Conservation (phyloP, 2,888 invertebrate genomes). For the Apodemia hepburni region DNA sequence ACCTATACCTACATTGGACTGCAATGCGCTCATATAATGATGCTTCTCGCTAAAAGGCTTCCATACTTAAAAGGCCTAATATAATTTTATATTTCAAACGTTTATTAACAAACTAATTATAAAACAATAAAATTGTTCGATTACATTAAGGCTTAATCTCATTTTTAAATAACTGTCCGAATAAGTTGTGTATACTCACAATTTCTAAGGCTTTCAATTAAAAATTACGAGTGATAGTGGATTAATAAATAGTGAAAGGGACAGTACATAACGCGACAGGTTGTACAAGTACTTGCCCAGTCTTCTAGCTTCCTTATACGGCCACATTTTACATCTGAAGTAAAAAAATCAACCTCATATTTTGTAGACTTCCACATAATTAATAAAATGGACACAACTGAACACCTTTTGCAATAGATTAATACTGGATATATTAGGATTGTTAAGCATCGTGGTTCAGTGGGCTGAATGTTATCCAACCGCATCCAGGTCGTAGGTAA, state of each 20-base stretch:
- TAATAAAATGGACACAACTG: slow-evolving; percentile 22
- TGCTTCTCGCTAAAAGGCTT: no score
- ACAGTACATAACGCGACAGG: not conserved
- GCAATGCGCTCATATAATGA: no score
- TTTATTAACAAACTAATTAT: no score
- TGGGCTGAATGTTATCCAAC: slow-evolving; percentile 32
- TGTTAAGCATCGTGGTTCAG: slow-evolving; percentile 24
- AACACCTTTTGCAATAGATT: slow-evolving; percentile 22
- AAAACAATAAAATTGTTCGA: no score
- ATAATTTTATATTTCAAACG: no score
- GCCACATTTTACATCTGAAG: slow-evolving; percentile 19
- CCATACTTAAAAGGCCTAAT: no score
- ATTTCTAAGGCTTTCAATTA: not conserved
- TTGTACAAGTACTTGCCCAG: slow-evolving; percentile 28
- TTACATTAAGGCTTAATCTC: not conserved
- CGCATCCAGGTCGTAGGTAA: slow-evolving; percentile 33
- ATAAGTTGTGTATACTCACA: not conserved
- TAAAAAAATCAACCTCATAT: slow-evolving; percentile 22
- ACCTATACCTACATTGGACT: no score
- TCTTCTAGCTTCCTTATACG: slow-evolving; percentile 26
- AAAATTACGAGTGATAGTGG: not conserved
- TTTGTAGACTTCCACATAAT: slow-evolving; percentile 27
- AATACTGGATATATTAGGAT: slow-evolving; percentile 25
- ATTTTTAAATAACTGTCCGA: not conserved
- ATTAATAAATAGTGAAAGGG: slow-evolving; percentile 8